Conservation (phyloP, 2,797 vertebrate genomes). For the Phrynocephalus forsythii region DNA sequence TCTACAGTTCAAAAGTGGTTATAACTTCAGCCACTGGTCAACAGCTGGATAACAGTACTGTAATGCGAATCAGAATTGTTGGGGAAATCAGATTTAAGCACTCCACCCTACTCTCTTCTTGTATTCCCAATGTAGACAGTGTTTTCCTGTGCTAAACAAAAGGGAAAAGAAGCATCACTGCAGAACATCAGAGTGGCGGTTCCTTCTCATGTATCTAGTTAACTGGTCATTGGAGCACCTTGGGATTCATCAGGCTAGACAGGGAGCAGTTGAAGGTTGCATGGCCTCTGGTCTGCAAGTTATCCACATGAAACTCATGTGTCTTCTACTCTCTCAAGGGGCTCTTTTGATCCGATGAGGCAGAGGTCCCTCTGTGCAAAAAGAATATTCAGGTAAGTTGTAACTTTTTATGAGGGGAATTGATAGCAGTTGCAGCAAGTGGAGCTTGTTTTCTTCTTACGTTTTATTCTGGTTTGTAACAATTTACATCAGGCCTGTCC, state of each 20-base stretch:
- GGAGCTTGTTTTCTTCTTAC: no score
- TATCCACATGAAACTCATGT: background rate
- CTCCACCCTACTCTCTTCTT: no score
- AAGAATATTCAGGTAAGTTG: background rate
- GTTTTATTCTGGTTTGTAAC: background rate
- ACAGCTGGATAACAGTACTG: no score
- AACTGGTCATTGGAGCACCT: background rate
- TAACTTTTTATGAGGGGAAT: background rate
- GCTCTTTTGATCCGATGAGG: background rate
- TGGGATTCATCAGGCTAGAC: background rate
- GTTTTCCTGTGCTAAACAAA: no score
- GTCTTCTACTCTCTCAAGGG: background rate
- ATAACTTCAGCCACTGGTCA: no score
- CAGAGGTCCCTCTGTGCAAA: background rate
- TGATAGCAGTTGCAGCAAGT: background rate
- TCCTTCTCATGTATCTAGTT: background rate
- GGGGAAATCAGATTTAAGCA: no score
- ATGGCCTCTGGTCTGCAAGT: background rate
- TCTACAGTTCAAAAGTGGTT: no score
- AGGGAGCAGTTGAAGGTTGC: background rate
- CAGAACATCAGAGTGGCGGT: no score
- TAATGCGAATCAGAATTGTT: no score
- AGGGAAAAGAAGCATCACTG: no score
- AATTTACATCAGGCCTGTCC: no score
- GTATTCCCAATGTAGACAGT: no score